A percentile compares a stretch with the other conserved stretches of the same genome.
phyloP scores from a whole-genome alignment of 2,113 vertebrate species.

The Megaptera novaeangliae region DNA sequence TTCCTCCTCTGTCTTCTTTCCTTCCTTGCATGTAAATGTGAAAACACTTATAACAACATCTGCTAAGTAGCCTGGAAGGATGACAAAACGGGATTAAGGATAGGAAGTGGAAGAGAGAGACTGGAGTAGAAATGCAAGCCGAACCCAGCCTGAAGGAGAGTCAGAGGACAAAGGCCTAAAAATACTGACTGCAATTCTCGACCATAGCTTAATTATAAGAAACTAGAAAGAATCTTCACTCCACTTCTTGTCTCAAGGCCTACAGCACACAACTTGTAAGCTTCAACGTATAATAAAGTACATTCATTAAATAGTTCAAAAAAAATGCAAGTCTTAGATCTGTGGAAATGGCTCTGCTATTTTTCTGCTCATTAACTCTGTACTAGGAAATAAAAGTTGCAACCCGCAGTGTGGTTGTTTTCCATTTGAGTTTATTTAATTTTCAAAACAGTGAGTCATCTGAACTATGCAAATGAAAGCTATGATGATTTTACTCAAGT shows the following conservation, averaged over 20 bases:
- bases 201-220: neutral
- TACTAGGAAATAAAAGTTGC: conserved; percentile 14
- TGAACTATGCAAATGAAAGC: conserved; percentile 57
- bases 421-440: conserved; percentile 59
- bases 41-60: conserved; percentile 40
- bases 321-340: neutral
- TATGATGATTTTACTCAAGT: conserved; percentile 42
- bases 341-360: neutral
- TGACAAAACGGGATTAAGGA: conserved; percentile 20
- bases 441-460: conserved; percentile 69
- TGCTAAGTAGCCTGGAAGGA: conserved; percentile 41
- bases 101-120: conserved; percentile 34
- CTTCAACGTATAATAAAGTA: neutral
- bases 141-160: conserved; percentile 34
- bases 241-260: neutral
- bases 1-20: neutral
- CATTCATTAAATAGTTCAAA: neutral
- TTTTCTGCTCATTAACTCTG: conserved; percentile 35
- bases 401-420: conserved; percentile 41
- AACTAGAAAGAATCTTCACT: neutral
- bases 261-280: neutral
- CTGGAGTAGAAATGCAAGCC: neutral
- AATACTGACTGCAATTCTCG: neutral
- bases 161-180: conserved; percentile 61
- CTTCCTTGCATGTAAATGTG: neutral